phyloP scores from a whole-genome alignment of 2,888 invertebrate species.

The Cheilosia grossa region DNA sequence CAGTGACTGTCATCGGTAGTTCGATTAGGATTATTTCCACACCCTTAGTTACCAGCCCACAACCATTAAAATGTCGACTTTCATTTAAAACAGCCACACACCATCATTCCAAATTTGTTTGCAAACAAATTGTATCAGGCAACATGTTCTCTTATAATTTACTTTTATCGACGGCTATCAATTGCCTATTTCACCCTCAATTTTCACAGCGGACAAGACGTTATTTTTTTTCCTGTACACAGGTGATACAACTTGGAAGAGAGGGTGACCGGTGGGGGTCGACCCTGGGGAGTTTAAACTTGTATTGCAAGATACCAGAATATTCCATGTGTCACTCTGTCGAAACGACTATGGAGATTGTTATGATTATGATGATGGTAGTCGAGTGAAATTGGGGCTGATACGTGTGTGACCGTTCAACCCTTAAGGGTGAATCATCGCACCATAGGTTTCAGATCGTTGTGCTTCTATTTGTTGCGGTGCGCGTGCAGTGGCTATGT shows the following conservation, averaged over 20 bases:
- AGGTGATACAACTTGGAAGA: constrained; percentile 21
- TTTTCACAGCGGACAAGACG: constrained; percentile 16
- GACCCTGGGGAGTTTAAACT: constrained; percentile 42
- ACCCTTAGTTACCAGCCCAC: constrained; percentile 46
- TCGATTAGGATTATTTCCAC: constrained; percentile 42
- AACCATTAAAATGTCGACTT: constrained; percentile 65
- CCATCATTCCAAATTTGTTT: constrained; percentile 26
- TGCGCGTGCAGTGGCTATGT: constrained; percentile 46
- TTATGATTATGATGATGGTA: constrained; percentile 62
- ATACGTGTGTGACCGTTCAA: constrained; percentile 40
- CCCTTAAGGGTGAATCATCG: constrained; percentile 57
- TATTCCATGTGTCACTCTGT: constrained; percentile 35
- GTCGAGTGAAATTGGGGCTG: constrained; percentile 35
- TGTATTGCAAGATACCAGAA: constrained; percentile 37
- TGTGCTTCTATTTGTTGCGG: constrained; percentile 36
- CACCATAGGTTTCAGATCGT: constrained; percentile 2
- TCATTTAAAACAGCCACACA: constrained; percentile 20
- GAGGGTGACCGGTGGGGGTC: constrained; percentile 2
- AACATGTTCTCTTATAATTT: constrained; percentile 54
- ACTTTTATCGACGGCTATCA: constrained; percentile 48
- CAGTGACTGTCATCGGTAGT: constrained; percentile 49
- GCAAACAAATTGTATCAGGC: constrained; percentile 31
- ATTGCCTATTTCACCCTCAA: constrained; percentile 54
- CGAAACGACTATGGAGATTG: constrained; percentile 49
- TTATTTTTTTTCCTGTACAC: neutral